A percentile compares a stretch with the other conserved stretches of the same genome.
Conservation (phyloP, 2,888 invertebrate genomes). For the Arge pagana region DNA sequence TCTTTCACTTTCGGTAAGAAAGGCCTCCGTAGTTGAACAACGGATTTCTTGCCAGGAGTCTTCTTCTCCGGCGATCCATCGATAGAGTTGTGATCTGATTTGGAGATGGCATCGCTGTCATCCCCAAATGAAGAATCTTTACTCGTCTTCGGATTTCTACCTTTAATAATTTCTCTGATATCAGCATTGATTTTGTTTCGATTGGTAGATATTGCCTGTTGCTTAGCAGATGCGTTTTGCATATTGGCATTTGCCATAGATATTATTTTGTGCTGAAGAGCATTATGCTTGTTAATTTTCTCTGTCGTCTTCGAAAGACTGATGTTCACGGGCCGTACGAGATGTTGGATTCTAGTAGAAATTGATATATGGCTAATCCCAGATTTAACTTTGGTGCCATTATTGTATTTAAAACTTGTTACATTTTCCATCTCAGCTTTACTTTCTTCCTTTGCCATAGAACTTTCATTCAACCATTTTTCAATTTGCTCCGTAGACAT, state of each 20-base stretch:
- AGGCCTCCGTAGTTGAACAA: conserved; percentile 60
- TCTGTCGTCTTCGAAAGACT: conserved; percentile 49
- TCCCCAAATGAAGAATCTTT: conserved; percentile 36
- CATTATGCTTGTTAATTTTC: conserved; percentile 31
- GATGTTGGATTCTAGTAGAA: conserved; percentile 53
- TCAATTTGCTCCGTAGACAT: conserved; percentile 74
- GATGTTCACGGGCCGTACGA: conserved; percentile 55
- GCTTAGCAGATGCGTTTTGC: conserved; percentile 13
- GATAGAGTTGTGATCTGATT: conserved; percentile 44
- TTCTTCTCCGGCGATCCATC: conserved; percentile 43
- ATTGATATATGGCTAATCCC: conserved; percentile 50
- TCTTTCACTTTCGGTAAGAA: conserved; percentile 65
- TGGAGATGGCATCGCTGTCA: conserved; percentile 42
- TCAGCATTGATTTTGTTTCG: conserved; percentile 39
- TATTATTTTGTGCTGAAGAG: conserved; percentile 24
- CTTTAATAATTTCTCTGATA: conserved; percentile 40
- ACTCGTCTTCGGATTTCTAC: conserved; percentile 50
- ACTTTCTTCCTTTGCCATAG: conserved; percentile 58
- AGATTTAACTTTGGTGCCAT: conserved; percentile 36
- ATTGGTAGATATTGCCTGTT: conserved; percentile 27
- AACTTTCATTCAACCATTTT: conserved; percentile 67
- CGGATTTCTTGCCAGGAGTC: conserved; percentile 43
- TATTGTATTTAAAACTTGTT: conserved; percentile 36
- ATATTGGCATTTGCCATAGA: conserved; percentile 22
- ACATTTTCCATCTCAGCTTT: conserved; percentile 50